Conservation (phyloP, 2,888 invertebrate genomes). For the Cyrtodaria siliqua region DNA sequence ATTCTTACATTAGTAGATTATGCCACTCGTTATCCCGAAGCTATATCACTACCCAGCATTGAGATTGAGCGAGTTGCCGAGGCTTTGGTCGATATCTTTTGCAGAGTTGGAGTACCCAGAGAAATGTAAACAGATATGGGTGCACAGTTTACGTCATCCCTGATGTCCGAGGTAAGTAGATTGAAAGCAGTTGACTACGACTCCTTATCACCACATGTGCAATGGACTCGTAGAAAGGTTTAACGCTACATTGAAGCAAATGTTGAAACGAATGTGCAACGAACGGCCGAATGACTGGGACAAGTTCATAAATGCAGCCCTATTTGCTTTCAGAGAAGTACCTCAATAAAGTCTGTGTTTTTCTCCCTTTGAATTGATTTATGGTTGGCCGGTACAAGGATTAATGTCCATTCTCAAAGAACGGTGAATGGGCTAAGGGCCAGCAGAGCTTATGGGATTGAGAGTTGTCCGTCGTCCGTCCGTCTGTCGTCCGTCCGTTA, state of each 20-base stretch:
- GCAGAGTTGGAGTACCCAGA: conserved; percentile 41
- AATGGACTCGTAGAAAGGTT: conserved; percentile 64
- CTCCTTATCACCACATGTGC: conserved; percentile 58
- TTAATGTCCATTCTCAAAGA: conserved; percentile 41
- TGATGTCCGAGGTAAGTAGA: conserved; percentile 58
- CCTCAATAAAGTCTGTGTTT: conserved; percentile 39
- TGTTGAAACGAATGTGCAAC: conserved; percentile 48
- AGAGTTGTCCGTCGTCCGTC: too few species aligned
- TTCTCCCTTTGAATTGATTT: conserved; percentile 10
- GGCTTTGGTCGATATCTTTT: too few species aligned
- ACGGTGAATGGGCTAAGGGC: too few species aligned
- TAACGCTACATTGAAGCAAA: conserved; percentile 63
- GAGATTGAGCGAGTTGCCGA: conserved; percentile 39
- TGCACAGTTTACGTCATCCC: conserved; percentile 62
- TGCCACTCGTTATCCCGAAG: conserved; percentile 39
- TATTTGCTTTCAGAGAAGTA: conserved; percentile 63
- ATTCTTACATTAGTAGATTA: conserved; percentile 57
- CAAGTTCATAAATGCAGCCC: conserved; percentile 35
- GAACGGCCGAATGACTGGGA: conserved; percentile 65
- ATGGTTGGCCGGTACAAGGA: conserved; percentile 60
- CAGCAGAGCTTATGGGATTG: too few species aligned
- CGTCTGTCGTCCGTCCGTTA: too few species aligned
- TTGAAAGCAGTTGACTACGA: conserved; percentile 44
- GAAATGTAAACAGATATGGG: conserved; percentile 48
- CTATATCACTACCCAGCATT: conserved; percentile 13